A percentile compares a stretch with the other conserved stretches of the same genome.
phyloP scores from a whole-genome alignment of 1,140 invertebrate genomes.

The Phortica variegata region DNA sequence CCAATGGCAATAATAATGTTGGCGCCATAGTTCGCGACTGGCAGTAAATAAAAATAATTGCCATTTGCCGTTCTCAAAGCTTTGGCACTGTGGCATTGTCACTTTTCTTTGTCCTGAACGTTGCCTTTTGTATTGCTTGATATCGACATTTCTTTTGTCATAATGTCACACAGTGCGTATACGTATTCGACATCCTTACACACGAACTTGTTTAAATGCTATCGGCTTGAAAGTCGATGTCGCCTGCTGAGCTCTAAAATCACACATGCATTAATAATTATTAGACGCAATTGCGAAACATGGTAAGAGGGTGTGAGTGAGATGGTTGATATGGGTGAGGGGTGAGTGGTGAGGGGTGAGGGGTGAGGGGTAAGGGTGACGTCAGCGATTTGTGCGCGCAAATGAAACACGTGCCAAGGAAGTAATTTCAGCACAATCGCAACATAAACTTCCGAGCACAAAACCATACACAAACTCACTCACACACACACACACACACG shows the following conservation, averaged over 20 bases:
- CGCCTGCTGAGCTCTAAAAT: no score
- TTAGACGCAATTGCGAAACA: no score
- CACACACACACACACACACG: no score
- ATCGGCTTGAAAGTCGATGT: no score
- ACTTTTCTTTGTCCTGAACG: slow-evolving; percentile 34
- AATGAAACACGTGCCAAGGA: slow-evolving; percentile 53
- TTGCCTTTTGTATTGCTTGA: slow-evolving; percentile 17
- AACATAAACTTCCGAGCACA: slow-evolving; percentile 25
- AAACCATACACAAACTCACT: no score
- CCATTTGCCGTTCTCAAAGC: no score
- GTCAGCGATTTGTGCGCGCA: slow-evolving; percentile 43
- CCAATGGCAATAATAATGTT: slow-evolving; percentile 35
- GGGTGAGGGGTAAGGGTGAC: no score
- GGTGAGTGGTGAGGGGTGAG: no score
- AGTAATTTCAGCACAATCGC: slow-evolving; percentile 50
- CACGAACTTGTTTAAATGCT: no score
- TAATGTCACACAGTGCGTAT: slow-evolving; percentile 13
- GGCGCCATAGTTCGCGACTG: slow-evolving; percentile 52
- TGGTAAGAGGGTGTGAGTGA: no score
- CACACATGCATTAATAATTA: no score
- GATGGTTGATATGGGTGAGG: no score
- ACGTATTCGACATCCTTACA: slow-evolving; percentile 35
- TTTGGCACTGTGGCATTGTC: background rate
- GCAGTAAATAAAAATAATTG: slow-evolving; percentile 55
- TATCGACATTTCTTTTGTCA: background rate